A percentile compares a stretch with the other conserved stretches of the same genome.
phyloP scores from a whole-genome alignment of 2,888 invertebrate species.

The Cephalotes varians region DNA sequence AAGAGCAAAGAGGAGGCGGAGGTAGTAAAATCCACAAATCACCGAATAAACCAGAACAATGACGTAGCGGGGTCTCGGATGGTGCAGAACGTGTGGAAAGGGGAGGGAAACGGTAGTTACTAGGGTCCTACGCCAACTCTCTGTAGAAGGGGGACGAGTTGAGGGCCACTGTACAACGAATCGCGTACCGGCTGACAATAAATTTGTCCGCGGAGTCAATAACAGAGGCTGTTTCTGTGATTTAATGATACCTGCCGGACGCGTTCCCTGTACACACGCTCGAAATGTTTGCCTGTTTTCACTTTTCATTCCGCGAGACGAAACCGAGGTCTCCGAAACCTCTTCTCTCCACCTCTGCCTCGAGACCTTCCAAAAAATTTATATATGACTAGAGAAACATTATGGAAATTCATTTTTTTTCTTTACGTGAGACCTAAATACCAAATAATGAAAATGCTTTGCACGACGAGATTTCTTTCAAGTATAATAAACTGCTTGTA shows the following conservation, averaged over 20 bases:
- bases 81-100: slow-evolving; percentile 64
- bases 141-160: slow-evolving; percentile 71
- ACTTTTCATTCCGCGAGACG: slow-evolving; percentile 73
- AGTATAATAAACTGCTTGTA: not conserved
- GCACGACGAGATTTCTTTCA: not conserved
- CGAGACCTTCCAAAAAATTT: not conserved
- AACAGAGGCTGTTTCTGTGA: slow-evolving; percentile 85
- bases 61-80: slow-evolving; percentile 78
- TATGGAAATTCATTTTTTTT: not conserved
- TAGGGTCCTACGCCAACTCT: slow-evolving; percentile 69
- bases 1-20: slow-evolving; percentile 61
- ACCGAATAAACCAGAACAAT: slow-evolving; percentile 85
- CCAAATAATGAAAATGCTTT: not conserved
- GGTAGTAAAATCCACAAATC: slow-evolving; percentile 85
- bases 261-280: slow-evolving; percentile 63
- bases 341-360: slow-evolving; percentile 36
- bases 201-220: slow-evolving; percentile 85
- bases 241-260: slow-evolving; percentile 83
- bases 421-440: not conserved
- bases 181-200: slow-evolving; percentile 82
- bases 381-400: not conserved
- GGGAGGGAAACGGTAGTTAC: slow-evolving; percentile 70
- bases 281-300: slow-evolving; percentile 78
- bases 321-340: slow-evolving; percentile 40
- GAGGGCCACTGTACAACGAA: slow-evolving; percentile 79